Conservation (phyloP, 2,113 vertebrate species). For the Hirundichthys speculiger region DNA sequence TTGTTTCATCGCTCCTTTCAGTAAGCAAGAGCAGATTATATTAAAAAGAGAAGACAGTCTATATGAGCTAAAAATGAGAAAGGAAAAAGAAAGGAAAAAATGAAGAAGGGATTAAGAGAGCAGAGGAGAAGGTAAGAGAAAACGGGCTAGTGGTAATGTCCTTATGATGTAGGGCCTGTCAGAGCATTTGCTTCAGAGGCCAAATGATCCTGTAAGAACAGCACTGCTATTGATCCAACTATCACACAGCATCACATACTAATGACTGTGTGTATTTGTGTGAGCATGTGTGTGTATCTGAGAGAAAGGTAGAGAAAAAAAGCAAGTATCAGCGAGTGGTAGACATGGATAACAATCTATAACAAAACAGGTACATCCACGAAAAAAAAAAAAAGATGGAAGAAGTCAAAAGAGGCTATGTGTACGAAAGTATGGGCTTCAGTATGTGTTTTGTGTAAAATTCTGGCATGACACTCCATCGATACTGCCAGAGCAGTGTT, state of each 20-base stretch:
- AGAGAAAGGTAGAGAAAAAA: background rate
- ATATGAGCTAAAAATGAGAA: constrained; percentile 1
- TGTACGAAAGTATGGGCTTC: background rate
- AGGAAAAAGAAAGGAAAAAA: constrained; percentile 14
- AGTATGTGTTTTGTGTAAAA: background rate
- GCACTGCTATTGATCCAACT: constrained; percentile 70
- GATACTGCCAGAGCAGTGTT: constrained; percentile 53
- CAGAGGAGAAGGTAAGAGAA: constrained; percentile 11
- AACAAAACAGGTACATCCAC: constrained; percentile 23
- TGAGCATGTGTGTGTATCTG: constrained; percentile 18
- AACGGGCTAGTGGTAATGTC: constrained; percentile 57
- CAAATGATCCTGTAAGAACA: constrained; percentile 79
- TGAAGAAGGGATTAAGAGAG: constrained; percentile 18
- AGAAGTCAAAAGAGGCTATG: background rate
- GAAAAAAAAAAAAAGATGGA: constrained; percentile 2
- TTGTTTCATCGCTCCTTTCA: background rate
- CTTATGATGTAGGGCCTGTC: constrained; percentile 76
- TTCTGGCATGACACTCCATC: constrained; percentile 51
- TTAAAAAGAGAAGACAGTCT: background rate
- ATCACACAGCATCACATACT: constrained; percentile 64
- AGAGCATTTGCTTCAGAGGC: constrained; percentile 69
- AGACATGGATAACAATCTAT: constrained; percentile 10
- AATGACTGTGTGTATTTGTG: constrained; percentile 48
- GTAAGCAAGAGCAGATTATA: background rate
- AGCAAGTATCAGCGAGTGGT: background rate